These are phyloP conservation scores for Epizoanthus scotinus DNA, from an alignment of 92 coral and sea anemone species.

Conservation along the genomic window DNA sequence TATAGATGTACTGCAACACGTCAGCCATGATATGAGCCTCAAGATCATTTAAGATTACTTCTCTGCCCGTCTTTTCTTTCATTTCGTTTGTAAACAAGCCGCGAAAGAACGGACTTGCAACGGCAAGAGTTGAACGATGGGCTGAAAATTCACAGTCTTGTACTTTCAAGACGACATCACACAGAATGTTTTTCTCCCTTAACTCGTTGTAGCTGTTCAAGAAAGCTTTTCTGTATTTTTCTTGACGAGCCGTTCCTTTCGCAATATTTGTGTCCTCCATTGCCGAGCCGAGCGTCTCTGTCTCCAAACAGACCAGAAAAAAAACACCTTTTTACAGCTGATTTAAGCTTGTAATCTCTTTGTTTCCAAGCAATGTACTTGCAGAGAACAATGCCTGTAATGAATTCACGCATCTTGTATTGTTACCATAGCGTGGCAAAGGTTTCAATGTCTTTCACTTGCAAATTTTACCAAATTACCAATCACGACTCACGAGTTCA, in stretches of 20 bases:
- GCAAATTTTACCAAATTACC: neutral
- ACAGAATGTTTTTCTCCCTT: conserved; percentile 34
- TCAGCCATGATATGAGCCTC: conserved; percentile 39
- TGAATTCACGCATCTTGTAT: neutral
- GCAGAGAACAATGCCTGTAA: neutral
- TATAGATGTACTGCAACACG: conserved; percentile 61
- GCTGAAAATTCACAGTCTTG: conserved; percentile 55
- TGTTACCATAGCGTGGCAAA: neutral
- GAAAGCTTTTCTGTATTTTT: conserved; percentile 11
- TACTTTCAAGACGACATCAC: conserved; percentile 65
- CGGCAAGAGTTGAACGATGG: conserved; percentile 64
- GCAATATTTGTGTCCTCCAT: neutral
- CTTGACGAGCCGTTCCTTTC: conserved; percentile 1
- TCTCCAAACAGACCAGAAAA: neutral
- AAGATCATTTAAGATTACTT: conserved; percentile 42
- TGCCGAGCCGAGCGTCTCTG: neutral
- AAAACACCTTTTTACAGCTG: neutral
- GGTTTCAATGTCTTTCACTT: neutral
- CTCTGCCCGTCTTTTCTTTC: conserved; percentile 35
- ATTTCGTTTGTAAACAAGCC: conserved; percentile 60
- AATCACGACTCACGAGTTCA: too few relatives aligned
- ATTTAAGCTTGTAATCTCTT: neutral
- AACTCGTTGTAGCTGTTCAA: conserved; percentile 34
- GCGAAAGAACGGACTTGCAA: conserved; percentile 65
- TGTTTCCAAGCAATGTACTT: neutral